Base-by-base conservation (phyloP, 1,140 invertebrate species). In the Cryptotermes secundus region DNA sequence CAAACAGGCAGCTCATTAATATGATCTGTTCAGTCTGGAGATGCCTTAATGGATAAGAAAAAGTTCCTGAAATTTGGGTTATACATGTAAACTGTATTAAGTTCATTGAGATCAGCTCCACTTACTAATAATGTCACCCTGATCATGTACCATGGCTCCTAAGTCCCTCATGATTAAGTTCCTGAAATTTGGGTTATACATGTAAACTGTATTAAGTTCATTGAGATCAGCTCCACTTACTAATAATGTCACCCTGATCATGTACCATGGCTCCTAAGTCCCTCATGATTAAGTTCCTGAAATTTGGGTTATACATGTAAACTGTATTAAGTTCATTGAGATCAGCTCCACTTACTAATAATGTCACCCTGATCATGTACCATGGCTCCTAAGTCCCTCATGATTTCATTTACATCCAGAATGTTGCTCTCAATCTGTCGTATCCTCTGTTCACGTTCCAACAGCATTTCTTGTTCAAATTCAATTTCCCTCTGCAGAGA, bases 391-490 rank as follows among this genome's bases (percentile, higher is more conserved):
- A 99, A 90, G 87, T 97, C 95, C 85, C 95, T 93, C 94, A 98
- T 98, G 83, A 99, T 97, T 89, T 96, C 93, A 89, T 97, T 97
- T 1, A 98, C 95, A 90, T 98, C 97, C 83, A 96, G 90, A 84
- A 99, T 95, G 89, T 98, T 95, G 7, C 93, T 93, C 90, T 98
- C 96, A 80, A 96, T 95, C 88, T 93, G 91, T 86, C 92, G 92
- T 84, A 96, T 93, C 88, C 94, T 92, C 34, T 94, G 92, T 87
- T 96, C 94, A 65, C 94, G 92, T 85, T 96, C 96, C 36, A 95
- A 86, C 72, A 96, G 87, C 90, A 96, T 91, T 84, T 94, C 94
- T 85, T 94, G 93, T 89, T 96, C 94, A 89, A 96, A 96, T 88
- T 96, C 93, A 26, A 96, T 89, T 79, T 92, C 89, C 82, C 91